A percentile compares a stretch with the other conserved stretches of the same genome.
phyloP scores from a whole-genome alignment of 2,888 invertebrate species.

The Microctonus aethiopoides region DNA sequence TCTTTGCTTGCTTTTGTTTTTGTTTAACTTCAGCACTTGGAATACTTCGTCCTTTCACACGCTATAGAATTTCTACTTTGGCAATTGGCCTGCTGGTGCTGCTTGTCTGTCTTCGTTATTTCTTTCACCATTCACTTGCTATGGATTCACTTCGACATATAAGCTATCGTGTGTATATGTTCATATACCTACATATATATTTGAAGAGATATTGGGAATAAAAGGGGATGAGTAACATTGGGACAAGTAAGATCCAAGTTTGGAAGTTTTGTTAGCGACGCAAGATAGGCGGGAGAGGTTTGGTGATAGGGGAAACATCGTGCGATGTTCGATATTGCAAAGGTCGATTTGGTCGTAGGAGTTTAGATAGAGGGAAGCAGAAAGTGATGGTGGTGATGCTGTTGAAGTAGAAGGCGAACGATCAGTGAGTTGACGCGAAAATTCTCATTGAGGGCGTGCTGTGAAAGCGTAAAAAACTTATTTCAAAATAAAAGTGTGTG shows the following conservation, averaged over 20 bases:
- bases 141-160: constrained; percentile 1
- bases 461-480: background rate
- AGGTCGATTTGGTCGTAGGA: background rate
- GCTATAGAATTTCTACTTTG: background rate
- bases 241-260: constrained; percentile 1
- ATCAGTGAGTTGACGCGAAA: background rate
- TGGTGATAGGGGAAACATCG: background rate
- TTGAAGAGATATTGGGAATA: background rate
- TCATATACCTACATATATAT: background rate
- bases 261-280: background rate
- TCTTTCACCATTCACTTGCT: background rate
- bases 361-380: background rate
- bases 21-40: constrained; percentile 2
- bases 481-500: background rate
- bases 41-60: background rate
- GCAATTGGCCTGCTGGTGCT: background rate
- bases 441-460: background rate
- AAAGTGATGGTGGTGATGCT: background rate
- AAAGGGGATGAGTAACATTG: background rate
- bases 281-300: background rate
- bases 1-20: background rate
- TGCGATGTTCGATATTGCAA: constrained; percentile 2
- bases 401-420: background rate
- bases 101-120: background rate
- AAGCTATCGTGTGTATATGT: background rate